Conservation (phyloP, 2,888 invertebrate genomes). For the Pseudeuparius sepicola region DNA sequence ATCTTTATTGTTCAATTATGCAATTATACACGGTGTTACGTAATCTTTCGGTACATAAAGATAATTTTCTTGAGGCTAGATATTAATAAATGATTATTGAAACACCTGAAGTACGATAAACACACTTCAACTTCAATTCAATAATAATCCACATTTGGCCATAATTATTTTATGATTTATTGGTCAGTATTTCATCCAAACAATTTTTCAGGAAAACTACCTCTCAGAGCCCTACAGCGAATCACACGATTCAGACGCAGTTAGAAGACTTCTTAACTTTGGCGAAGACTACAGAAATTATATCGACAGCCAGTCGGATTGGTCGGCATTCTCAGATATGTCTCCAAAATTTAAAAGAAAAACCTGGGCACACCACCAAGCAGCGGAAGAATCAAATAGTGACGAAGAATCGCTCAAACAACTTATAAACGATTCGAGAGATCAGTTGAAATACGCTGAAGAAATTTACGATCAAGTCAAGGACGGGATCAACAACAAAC, state of each 20-base stretch:
- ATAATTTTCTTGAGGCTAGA: no score
- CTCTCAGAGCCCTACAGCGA: constrained; percentile 86
- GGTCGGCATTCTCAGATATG: constrained; percentile 53
- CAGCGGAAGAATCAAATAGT: constrained; percentile 33
- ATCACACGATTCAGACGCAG: constrained; percentile 74
- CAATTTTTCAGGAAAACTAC: constrained; percentile 69
- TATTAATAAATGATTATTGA: no score
- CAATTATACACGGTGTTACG: no score
- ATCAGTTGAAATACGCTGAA: constrained; percentile 33
- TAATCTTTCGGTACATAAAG: no score
- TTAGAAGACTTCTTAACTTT: constrained; percentile 71
- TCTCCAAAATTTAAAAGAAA: constrained; percentile 39
- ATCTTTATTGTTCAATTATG: no score
- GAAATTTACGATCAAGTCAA: constrained; percentile 35
- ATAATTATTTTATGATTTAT: not conserved
- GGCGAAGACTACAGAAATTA: constrained; percentile 86
- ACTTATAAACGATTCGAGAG: constrained; percentile 34
- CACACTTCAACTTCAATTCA: no score
- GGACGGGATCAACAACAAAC: constrained; percentile 31
- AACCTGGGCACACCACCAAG: constrained; percentile 18
- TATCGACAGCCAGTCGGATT: constrained; percentile 84
- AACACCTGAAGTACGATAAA: no score
- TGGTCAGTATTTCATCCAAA: constrained; percentile 1
- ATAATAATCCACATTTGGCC: no score
- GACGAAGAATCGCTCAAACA: constrained; percentile 36